Percentiles rank a stretch among this genome's conserved stretches.
Evolutionary conservation across 1,140 invertebrate genomes (phyloP).

Genomic region (Drosophila cardini): DNA sequence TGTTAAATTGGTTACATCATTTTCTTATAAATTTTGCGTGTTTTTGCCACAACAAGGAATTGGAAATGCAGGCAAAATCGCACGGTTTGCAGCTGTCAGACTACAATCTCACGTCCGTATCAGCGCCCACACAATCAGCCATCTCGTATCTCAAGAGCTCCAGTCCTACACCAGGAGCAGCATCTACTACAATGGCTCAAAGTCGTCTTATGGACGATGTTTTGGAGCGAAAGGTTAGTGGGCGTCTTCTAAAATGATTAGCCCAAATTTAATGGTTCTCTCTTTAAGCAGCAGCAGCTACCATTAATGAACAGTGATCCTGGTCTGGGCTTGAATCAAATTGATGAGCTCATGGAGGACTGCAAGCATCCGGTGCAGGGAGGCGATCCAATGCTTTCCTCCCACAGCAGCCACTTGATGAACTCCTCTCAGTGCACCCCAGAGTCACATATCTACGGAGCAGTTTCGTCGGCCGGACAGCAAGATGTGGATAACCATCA

Average conservation of each 20-base stretch:
- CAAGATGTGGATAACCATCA: slow-evolving; percentile 10
- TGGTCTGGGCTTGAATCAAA: slow-evolving; percentile 88
- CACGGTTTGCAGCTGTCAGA: slow-evolving; percentile 89
- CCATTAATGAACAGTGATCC: slow-evolving; percentile 85
- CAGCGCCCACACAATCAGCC: slow-evolving; percentile 57
- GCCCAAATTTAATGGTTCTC: not conserved
- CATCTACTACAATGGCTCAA: slow-evolving; percentile 27
- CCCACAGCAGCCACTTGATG: slow-evolving; percentile 83
- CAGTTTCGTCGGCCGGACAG: not conserved
- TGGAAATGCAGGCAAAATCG: slow-evolving; percentile 89
- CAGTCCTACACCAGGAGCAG: slow-evolving; percentile 34
- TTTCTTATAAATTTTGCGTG: slow-evolving; percentile 7
- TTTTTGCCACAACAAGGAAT: slow-evolving; percentile 86
- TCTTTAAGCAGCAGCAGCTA: slow-evolving; percentile 35
- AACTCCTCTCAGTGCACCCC: slow-evolving; percentile 82
- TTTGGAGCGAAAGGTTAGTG: slow-evolving; percentile 53
- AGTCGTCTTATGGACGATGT: slow-evolving; percentile 63
- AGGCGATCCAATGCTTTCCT: slow-evolving; percentile 87
- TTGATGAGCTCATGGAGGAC: slow-evolving; percentile 93
- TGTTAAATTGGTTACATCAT: not conserved
- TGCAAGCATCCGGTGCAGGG: slow-evolving; percentile 88
- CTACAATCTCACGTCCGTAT: slow-evolving; percentile 84
- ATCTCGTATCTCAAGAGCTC: slow-evolving; percentile 68
- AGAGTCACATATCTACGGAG: not conserved
- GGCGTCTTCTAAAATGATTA: not conserved